Base-by-base conservation (phyloP, 2,113 vertebrate genomes). In the human region DNA sequence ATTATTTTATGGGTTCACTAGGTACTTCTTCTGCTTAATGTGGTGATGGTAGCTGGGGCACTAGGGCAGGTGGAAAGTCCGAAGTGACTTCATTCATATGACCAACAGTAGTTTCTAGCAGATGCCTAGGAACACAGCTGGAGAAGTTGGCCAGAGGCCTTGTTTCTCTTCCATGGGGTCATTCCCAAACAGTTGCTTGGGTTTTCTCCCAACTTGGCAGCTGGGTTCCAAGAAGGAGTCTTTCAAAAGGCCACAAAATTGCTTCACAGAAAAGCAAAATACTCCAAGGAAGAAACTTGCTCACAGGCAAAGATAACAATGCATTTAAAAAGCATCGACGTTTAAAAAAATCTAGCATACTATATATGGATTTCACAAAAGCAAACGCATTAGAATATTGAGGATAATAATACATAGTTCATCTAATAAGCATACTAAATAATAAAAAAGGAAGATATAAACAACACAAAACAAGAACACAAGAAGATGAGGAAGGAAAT, bases 71-170 rank as follows among this genome's bases (percentile, higher is more conserved):
- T 82, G 30, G 66, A 86, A 45, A 61, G 8, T 91, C 16, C 32
- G 78, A 81, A 80, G 75, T 90, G 32, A 45, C n/a, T 88, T 95
- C 48, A 93, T 90, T 96, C 68, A 90, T 48, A 72, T 57, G 64
- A 40, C 30, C 78, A 38, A 16, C 66, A 82, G 11, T 57, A 66
- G 23, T 23, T 43, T 35, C 48, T 68, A 57, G 17, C 45, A 87
- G 70, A 78, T 90, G 23, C 64, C 52, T 94, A 45, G 8, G 45
- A 92, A 96, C 50, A 64, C 52, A 94, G 85, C 68, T 94, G 57
- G 50, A 18, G 4, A 78, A 57, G 38, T 57, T 92, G 68, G 52
- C 75, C 68, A 75, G 38, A 40, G 12, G 7, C 78, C 35, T 80
- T 87, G 40, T 38, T 66, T 73, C 30, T 82, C 3, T 80, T 75